Conservation (phyloP, 2,888 invertebrate genomes). For the Ophraella communa region DNA sequence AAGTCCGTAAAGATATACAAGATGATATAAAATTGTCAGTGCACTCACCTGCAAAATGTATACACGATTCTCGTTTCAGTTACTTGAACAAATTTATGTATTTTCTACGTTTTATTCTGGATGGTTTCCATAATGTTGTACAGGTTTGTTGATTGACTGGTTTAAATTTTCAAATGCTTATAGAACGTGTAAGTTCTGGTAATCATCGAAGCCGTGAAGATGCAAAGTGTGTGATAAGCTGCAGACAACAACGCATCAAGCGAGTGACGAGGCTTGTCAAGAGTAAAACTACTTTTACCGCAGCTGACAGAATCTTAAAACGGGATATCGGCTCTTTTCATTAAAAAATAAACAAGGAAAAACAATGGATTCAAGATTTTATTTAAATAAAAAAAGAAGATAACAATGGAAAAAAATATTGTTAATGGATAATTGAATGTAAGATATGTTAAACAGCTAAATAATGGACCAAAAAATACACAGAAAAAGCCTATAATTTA, state of each 20-base stretch:
- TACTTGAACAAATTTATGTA: background rate
- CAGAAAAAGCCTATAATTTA: no score
- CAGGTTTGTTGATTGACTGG: background rate
- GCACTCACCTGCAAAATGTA: background rate
- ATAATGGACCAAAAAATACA: no score
- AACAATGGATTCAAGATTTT: background rate
- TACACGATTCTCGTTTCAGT: background rate
- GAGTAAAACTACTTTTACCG: constrained; percentile 12
- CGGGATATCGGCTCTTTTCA: constrained; percentile 4
- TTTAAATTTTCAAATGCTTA: background rate
- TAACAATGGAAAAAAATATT: background rate
- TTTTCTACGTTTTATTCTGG: background rate
- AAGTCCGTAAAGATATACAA: no score
- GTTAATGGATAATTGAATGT: no score
- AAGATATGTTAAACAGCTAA: no score
- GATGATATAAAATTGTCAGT: no score
- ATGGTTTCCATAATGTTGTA: background rate
- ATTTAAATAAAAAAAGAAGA: background rate
- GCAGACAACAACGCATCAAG: constrained; percentile 30
- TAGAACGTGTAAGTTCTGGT: background rate
- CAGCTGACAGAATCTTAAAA: background rate
- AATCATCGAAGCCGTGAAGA: constrained; percentile 17
- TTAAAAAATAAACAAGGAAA: background rate
- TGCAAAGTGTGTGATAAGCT: constrained; percentile 31
- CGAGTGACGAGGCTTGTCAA: constrained; percentile 25